Conservation (phyloP, 1,140 invertebrate species). For the Scaptomyza hsui region DNA sequence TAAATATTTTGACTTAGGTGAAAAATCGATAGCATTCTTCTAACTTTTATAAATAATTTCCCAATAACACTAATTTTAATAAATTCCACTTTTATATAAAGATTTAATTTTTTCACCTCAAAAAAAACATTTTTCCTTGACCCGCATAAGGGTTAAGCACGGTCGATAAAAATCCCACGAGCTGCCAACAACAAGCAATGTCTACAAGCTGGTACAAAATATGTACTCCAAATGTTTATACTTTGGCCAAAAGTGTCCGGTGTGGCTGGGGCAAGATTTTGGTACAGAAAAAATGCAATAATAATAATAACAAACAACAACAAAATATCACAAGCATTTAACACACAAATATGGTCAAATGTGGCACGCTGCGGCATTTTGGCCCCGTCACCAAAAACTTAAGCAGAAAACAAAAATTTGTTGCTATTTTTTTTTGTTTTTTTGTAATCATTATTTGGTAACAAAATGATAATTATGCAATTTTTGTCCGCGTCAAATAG, state of each 20-base stretch:
- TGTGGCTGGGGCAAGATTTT: constrained; percentile 41
- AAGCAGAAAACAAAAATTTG: constrained; percentile 31
- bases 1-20: too few species aligned
- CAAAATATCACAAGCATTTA: constrained; percentile 46
- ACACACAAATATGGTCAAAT: constrained; percentile 73
- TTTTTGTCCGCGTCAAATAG: constrained; percentile 31
- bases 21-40: too few species aligned
- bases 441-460: constrained; percentile 50
- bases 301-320: constrained; percentile 33
- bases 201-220: too few species aligned
- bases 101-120: too few species aligned
- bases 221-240: constrained; percentile 1
- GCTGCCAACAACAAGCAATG: constrained; percentile 17
- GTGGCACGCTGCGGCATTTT: constrained; percentile 72
- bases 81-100: too few species aligned
- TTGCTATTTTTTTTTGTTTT: constrained; percentile 33
- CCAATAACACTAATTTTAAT: too few species aligned
- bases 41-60: too few species aligned
- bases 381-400: constrained; percentile 46
- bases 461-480: constrained; percentile 42
- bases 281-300: constrained; percentile 31
- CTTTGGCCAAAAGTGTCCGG: constrained; percentile 41
- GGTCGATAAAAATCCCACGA: constrained; percentile 55
- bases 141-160: constrained; percentile 50
- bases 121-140: background rate